Percentiles rank a stretch among this genome's conserved stretches.
These are phyloP conservation scores for Gordius sp. DNA, from an alignment of 2,888 invertebrate genomes.

Conservation along the genomic window DNA sequence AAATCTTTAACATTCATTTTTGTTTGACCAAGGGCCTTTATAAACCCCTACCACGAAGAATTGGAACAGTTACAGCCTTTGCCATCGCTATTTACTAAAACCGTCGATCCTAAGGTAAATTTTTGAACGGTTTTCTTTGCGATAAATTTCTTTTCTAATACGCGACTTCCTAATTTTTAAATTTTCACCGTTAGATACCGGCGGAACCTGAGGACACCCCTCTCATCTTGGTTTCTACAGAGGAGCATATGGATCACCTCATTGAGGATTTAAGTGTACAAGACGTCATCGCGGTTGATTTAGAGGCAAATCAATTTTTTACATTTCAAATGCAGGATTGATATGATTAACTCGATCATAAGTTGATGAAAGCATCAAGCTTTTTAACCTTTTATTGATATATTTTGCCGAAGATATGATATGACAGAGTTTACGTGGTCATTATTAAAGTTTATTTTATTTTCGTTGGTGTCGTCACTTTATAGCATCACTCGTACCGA, in stretches of 20 bases:
- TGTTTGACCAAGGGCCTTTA: slow-evolving; percentile 50
- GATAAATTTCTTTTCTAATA: background rate
- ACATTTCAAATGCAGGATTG: background rate
- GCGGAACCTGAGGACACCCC: slow-evolving; percentile 38
- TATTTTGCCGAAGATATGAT: background rate
- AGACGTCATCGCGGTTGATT: slow-evolving; percentile 58
- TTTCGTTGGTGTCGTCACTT: slow-evolving; percentile 20
- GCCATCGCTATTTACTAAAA: slow-evolving; percentile 21
- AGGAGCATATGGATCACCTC: slow-evolving; percentile 39
- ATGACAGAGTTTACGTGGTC: background rate
- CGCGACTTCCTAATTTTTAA: background rate
- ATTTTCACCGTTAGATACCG: slow-evolving; percentile 28
- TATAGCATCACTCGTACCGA: slow-evolving; percentile 59
- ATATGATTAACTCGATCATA: background rate
- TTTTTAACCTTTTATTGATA: background rate
- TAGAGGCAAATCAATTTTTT: slow-evolving; percentile 33
- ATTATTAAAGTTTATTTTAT: background rate
- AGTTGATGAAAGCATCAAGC: background rate
- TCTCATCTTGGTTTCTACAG: slow-evolving; percentile 41
- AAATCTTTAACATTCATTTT: too few species aligned
- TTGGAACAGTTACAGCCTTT: slow-evolving; percentile 25
- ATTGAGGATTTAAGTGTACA: slow-evolving; percentile 40
- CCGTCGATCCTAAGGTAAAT: slow-evolving; percentile 25
- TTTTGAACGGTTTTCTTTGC: slow-evolving; percentile 21
- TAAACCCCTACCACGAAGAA: slow-evolving; percentile 33